These are phyloP conservation scores for Drosophila algonquin DNA, from an alignment of 2,888 invertebrate species.

Conservation along the genomic window DNA sequence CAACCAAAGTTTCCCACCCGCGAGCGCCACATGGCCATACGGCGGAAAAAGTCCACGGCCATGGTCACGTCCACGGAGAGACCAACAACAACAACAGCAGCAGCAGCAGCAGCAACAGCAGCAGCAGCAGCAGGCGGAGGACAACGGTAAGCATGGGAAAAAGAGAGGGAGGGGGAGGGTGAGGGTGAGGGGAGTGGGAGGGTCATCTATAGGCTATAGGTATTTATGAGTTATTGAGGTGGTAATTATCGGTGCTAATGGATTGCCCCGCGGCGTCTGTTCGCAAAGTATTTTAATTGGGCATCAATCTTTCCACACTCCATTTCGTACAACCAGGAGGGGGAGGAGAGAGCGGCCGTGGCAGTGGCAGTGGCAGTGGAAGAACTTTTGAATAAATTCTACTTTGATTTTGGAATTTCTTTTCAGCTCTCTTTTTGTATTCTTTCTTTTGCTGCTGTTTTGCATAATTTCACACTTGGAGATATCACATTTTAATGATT, in stretches of 20 bases:
- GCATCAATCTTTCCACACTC: slow-evolving; percentile 65
- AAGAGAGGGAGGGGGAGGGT: neutral
- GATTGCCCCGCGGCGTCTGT: slow-evolving; percentile 39
- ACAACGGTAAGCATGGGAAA: slow-evolving; percentile 25
- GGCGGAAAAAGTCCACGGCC: slow-evolving; percentile 85
- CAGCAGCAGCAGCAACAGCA: neutral
- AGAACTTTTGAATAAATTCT: slow-evolving; percentile 41
- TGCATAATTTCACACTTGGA: slow-evolving; percentile 61
- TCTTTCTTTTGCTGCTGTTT: slow-evolving; percentile 41
- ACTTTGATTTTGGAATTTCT: slow-evolving; percentile 46
- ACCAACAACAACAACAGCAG: slow-evolving; percentile 13
- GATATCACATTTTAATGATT: slow-evolving; percentile 32
- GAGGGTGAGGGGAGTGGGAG: neutral
- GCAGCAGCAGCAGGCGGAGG: slow-evolving; percentile 3
- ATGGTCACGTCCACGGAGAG: slow-evolving; percentile 17
- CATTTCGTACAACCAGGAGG: neutral
- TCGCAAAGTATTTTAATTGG: slow-evolving; percentile 71
- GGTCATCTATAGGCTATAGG: slow-evolving; percentile 10
- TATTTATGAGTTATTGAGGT: slow-evolving; percentile 65
- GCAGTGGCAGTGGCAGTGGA: neutral
- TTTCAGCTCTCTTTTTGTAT: neutral
- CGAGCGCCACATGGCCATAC: slow-evolving; percentile 88
- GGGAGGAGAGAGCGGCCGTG: neutral
- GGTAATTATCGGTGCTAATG: slow-evolving; percentile 63
- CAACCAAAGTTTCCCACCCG: slow-evolving; percentile 88